Evolutionary conservation across 2,888 invertebrate genomes (phyloP).

Genomic region (Andricus curvator): DNA sequence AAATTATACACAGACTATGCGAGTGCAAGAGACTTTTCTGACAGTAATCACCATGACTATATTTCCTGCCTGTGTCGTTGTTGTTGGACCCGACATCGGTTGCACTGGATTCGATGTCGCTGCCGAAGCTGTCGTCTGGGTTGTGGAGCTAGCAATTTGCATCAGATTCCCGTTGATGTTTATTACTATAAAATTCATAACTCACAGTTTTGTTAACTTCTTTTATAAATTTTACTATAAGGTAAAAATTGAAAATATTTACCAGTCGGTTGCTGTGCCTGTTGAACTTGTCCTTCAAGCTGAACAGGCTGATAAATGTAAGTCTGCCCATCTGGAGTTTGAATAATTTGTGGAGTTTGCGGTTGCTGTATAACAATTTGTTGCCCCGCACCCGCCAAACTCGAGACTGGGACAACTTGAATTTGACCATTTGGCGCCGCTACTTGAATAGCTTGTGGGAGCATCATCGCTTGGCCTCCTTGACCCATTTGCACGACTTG

Average conservation of each 20-base stretch:
- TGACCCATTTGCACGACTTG: slow-evolving; percentile 77
- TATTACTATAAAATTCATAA: slow-evolving; percentile 80
- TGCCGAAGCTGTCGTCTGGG: slow-evolving; percentile 78
- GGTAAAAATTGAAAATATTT: slow-evolving; percentile 50
- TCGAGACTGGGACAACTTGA: slow-evolving; percentile 87
- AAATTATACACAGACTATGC: slow-evolving; percentile 70
- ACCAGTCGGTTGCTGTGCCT: slow-evolving; percentile 82
- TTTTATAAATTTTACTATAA: too few relatives aligned
- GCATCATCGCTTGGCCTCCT: slow-evolving; percentile 84
- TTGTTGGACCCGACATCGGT: slow-evolving; percentile 78
- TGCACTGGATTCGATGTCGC: slow-evolving; percentile 76
- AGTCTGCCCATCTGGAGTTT: slow-evolving; percentile 95
- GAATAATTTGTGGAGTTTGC: slow-evolving; percentile 89
- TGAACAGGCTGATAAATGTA: slow-evolving; percentile 91
- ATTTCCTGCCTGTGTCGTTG: slow-evolving; percentile 81
- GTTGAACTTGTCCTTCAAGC: slow-evolving; percentile 81
- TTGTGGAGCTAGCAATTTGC: slow-evolving; percentile 81
- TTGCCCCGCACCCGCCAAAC: slow-evolving; percentile 79
- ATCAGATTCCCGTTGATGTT: slow-evolving; percentile 89
- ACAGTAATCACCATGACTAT: slow-evolving; percentile 86
- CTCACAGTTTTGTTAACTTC: background rate
- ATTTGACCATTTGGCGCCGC: slow-evolving; percentile 84
- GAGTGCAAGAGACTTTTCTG: slow-evolving; percentile 70
- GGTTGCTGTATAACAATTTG: slow-evolving; percentile 83
- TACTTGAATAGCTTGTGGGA: slow-evolving; percentile 81